phyloP scores from a whole-genome alignment of 2,113 vertebrate genomes.

The Cryptotis parvus region DNA sequence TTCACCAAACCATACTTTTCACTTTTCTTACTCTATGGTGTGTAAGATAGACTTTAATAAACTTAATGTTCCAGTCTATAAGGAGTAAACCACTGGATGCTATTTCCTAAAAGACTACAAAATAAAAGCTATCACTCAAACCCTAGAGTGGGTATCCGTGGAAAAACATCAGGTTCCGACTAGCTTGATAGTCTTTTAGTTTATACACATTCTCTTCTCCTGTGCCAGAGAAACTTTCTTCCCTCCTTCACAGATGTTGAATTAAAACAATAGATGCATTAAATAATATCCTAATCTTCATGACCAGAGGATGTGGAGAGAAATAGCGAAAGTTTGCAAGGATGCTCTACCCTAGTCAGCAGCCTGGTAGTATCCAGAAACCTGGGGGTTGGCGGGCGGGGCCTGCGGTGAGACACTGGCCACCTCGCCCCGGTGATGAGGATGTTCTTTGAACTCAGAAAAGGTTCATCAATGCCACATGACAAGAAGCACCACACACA shows the following conservation, averaged over 20 bases:
- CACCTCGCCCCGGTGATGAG: too few relatives aligned
- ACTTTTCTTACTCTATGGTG: not conserved
- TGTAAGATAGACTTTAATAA: not conserved
- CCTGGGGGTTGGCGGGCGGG: too few relatives aligned
- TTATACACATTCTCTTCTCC: constrained; percentile 32
- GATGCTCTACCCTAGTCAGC: not conserved
- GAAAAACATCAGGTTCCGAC: not conserved
- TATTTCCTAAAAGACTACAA: not conserved
- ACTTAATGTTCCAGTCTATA: not conserved
- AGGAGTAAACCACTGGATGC: not conserved
- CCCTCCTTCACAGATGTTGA: not conserved
- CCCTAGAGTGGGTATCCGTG: not conserved
- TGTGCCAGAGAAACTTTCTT: constrained; percentile 10
- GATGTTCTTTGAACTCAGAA: constrained; percentile 36
- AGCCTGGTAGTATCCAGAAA: not conserved
- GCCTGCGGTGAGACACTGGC: too few relatives aligned
- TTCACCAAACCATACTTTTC: not conserved
- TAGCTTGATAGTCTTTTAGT: constrained; percentile 16
- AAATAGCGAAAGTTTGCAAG: constrained; percentile 21
- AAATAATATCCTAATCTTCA: constrained; percentile 31
- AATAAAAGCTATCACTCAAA: constrained; percentile 20
- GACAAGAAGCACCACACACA: not conserved
- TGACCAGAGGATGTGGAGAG: not conserved
- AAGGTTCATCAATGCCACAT: not conserved
- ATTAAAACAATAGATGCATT: not conserved